Percentiles rank a stretch among this genome's conserved stretches.
phyloP scores from a whole-genome alignment of 2,113 vertebrate species.

The Cettia cetti region DNA sequence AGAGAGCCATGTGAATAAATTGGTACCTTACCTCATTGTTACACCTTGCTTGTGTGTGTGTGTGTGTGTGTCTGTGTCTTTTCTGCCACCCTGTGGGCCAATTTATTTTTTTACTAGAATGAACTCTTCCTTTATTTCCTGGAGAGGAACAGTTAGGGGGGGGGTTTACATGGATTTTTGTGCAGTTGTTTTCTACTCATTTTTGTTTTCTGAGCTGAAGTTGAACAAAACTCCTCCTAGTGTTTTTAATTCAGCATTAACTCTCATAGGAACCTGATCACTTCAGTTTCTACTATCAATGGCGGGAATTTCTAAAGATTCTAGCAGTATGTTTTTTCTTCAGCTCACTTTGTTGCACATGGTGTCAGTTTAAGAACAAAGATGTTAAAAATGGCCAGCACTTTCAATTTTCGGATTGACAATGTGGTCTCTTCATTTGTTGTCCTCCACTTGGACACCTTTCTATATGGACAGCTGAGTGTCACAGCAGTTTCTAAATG shows the following conservation, averaged over 20 bases:
- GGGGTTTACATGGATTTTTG: neutral
- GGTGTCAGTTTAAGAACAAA: neutral
- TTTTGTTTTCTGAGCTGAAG: neutral
- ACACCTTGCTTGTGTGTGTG: neutral
- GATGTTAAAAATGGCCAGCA: neutral
- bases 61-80: too few relatives aligned
- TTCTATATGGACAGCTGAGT: neutral
- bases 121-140: neutral
- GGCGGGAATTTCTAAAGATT: neutral
- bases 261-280: neutral
- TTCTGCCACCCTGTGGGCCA: slow-evolving; percentile 21
- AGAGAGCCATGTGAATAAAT: neutral
- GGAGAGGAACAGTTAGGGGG: neutral
- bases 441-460: neutral
- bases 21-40: neutral
- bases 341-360: neutral
- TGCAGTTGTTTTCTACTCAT: neutral
- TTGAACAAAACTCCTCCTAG: neutral
- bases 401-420: neutral
- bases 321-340: neutral
- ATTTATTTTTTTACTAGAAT: neutral
- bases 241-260: neutral
- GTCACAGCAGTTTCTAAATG: neutral
- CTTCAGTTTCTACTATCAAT: neutral
- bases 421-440: neutral